Conservation (phyloP, 2,888 invertebrate species). For the Drosophila greeni region DNA sequence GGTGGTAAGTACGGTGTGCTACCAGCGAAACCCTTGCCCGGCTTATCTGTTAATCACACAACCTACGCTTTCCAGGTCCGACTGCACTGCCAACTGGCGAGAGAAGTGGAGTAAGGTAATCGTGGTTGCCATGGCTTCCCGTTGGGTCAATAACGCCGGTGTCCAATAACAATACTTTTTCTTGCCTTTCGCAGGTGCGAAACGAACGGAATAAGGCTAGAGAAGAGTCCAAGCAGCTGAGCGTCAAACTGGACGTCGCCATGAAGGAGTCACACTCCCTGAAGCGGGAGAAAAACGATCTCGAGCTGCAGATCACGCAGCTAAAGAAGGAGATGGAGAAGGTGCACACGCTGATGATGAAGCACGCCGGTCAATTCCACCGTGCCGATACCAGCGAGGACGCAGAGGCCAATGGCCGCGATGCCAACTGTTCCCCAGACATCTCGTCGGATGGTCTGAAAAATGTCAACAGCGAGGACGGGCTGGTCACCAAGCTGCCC, state of each 20-base stretch:
- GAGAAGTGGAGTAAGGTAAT: conserved; percentile 95
- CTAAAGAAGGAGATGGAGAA: conserved; percentile 90
- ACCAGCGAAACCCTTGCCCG: background rate
- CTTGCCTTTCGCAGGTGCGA: conserved; percentile 81
- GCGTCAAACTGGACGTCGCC: conserved; percentile 88
- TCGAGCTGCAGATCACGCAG: conserved; percentile 87
- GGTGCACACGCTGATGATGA: conserved; percentile 83
- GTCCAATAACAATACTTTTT: conserved; percentile 16
- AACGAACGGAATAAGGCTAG: conserved; percentile 95
- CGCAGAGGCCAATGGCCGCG: conserved; percentile 77
- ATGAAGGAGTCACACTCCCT: conserved; percentile 86
- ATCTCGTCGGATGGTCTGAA: conserved; percentile 79
- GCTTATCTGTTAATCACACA: conserved; percentile 8
- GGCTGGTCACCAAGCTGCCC: conserved; percentile 72
- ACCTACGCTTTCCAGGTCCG: conserved; percentile 81
- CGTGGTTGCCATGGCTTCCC: conserved; percentile 50
- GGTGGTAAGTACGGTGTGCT: conserved; percentile 83
- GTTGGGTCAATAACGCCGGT: conserved; percentile 53
- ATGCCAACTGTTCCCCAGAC: conserved; percentile 78
- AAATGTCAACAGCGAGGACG: conserved; percentile 79
- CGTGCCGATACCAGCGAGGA: conserved; percentile 78
- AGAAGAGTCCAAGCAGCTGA: conserved; percentile 91
- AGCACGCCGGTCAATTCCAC: conserved; percentile 86
- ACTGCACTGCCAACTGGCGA: conserved; percentile 97
- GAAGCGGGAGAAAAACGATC: conserved; percentile 88